Evolutionary conservation across 2,797 vertebrate species (phyloP).

Genomic region (Echiichthys vipera): DNA sequence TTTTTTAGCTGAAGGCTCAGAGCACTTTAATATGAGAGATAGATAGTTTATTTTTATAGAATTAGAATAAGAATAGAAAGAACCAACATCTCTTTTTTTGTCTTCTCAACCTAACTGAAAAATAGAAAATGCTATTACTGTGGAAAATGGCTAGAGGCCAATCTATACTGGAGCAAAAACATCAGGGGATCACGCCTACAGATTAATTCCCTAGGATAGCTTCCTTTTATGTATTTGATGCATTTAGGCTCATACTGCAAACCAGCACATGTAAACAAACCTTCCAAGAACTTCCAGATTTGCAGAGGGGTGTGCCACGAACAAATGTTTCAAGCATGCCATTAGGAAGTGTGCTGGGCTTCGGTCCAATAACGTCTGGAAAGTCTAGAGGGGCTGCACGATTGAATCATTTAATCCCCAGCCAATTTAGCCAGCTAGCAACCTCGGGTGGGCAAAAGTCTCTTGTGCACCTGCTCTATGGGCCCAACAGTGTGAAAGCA

Average conservation of each 20-base stretch:
- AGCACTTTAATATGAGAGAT: constrained; percentile 8
- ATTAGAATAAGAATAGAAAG: background rate
- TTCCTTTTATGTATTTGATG: constrained; percentile 1
- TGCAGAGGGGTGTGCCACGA: background rate
- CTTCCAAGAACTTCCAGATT: constrained; percentile 4
- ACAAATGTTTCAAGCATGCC: no score
- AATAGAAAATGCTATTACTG: background rate
- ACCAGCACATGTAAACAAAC: constrained; percentile 5
- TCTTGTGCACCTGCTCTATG: no score
- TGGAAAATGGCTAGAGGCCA: background rate
- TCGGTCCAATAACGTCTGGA: no score
- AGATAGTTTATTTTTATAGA: constrained; percentile 6
- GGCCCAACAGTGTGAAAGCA: no score
- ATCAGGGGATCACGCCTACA: background rate
- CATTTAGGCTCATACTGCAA: background rate
- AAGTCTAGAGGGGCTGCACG: no score
- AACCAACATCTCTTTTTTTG: background rate
- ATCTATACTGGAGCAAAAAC: background rate
- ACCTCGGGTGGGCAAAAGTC: no score
- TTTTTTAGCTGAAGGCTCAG: constrained; percentile 22
- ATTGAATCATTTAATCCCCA: no score
- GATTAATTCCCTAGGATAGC: background rate
- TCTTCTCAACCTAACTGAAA: background rate
- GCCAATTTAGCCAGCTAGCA: no score
- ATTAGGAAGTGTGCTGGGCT: no score